Conservation (phyloP, 2,888 invertebrate genomes). For the Sinotaia quadrata region DNA sequence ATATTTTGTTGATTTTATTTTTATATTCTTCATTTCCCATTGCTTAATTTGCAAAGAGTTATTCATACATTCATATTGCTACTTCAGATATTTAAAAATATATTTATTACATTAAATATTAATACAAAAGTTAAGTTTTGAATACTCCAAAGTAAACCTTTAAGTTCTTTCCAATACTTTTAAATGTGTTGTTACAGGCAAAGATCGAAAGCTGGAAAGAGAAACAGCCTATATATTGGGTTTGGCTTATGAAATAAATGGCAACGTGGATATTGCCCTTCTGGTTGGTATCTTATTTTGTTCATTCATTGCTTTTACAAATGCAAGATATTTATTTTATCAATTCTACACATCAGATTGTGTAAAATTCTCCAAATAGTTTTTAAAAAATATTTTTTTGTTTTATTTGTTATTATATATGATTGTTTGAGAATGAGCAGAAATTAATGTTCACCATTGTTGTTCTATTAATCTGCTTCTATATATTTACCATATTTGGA, state of each 20-base stretch:
- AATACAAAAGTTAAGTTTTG: too few relatives aligned
- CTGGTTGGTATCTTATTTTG: slow-evolving; percentile 46
- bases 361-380: background rate
- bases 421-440: background rate
- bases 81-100: too few relatives aligned
- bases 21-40: too few relatives aligned
- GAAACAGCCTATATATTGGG: slow-evolving; percentile 68
- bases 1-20: too few relatives aligned
- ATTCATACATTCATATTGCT: too few relatives aligned
- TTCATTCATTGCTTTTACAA: background rate
- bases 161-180: background rate
- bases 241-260: slow-evolving; percentile 62
- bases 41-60: too few relatives aligned
- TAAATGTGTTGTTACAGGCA: slow-evolving; percentile 41
- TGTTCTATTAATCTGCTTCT: background rate
- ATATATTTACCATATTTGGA: too few relatives aligned
- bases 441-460: background rate
- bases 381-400: background rate
- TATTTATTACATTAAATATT: too few relatives aligned
- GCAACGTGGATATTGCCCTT: slow-evolving; percentile 65
- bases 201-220: slow-evolving; percentile 60
- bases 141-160: too few relatives aligned
- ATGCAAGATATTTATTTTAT: background rate
- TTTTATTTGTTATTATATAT: background rate
- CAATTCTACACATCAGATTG: background rate